Evolutionary conservation across 2,888 invertebrate genomes (phyloP), one percentile per base, ranked within the genome.

Genomic region (Spialia ferax): DNA sequence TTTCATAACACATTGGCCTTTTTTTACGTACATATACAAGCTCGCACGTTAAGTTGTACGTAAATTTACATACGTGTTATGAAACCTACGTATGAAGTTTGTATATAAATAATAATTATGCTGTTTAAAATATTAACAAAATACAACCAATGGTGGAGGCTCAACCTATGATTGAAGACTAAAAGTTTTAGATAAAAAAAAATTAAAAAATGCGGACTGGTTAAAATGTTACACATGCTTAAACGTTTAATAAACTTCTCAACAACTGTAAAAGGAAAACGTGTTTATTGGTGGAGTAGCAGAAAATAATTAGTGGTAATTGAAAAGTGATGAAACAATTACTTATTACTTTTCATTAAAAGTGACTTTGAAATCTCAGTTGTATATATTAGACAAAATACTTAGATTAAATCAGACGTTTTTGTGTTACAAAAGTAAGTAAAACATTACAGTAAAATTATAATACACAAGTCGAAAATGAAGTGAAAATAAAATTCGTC

Each of bases 191-290:
- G 68, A 70, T 10, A 35, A 72, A 54, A 65, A 72, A 35, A 35
- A 69, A 68, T 66, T 65, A 71, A 73, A 55, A 71, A 38, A 69
- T 73, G 69, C 67, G 71, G 69, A 68, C 15, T 60, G 32, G 45
- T 52, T 48, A 48, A 63, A 62, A 68, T 63, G 54, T 57, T 35
- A 68, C 69, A 65, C 70, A 72, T 71, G 70, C 70, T 70, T 45
- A 48, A 68, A 68, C 60, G 63, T 54, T 61, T 45, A 32, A n/a
- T n/a, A n/a, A 38, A 11, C 26, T 22, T 69, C 20, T 50, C 32
- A 56, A 29, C 32, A 56, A 69, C 65, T 55, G 42, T 69, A 63
- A 52, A 63, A 48, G n/a, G 2, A 35, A 48, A 45, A 32, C 6
- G 45, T 57, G 64, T 57, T 50, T 13, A 57, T 50, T n/a, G 56